Percentiles rank a stretch among this genome's conserved stretches.
Conservation (phyloP, 2,113 vertebrate species). For the Lynx canadensis region DNA sequence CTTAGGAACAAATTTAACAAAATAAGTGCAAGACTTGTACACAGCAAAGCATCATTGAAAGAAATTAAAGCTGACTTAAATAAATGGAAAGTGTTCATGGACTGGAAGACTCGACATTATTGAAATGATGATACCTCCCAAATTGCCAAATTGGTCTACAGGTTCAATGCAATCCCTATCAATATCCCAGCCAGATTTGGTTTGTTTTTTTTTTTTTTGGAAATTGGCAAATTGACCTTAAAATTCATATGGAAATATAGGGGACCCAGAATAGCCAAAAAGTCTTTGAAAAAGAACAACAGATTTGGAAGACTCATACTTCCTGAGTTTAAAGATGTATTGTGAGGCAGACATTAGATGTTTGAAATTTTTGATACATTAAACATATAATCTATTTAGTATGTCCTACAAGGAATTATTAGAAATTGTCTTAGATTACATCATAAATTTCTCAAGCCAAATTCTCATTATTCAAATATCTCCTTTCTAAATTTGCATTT, state of each 20-base stretch:
- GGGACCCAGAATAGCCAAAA: neutral
- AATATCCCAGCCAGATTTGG: neutral
- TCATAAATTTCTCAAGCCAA: slow-evolving; percentile 1
- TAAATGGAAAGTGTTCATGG: neutral
- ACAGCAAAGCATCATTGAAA: neutral
- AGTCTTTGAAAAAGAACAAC: neutral
- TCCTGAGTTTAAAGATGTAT: neutral
- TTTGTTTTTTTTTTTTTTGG: neutral
- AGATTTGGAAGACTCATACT: neutral
- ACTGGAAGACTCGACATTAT: neutral
- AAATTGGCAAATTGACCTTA: neutral
- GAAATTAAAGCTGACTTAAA: neutral
- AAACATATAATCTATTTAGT: neutral
- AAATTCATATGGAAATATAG: neutral
- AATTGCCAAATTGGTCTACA: neutral
- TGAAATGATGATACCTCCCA: neutral
- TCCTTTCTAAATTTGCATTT: slow-evolving; percentile 4
- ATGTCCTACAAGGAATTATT: neutral
- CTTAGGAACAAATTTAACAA: neutral
- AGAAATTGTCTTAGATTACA: slow-evolving; percentile 21
- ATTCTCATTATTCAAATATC: neutral
- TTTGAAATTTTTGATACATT: slow-evolving; percentile 23
- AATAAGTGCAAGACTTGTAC: neutral
- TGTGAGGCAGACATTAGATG: neutral
- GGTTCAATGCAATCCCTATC: neutral